phyloP scores from a whole-genome alignment of 1,140 invertebrate species.

The Philotrypesis tridentata region DNA sequence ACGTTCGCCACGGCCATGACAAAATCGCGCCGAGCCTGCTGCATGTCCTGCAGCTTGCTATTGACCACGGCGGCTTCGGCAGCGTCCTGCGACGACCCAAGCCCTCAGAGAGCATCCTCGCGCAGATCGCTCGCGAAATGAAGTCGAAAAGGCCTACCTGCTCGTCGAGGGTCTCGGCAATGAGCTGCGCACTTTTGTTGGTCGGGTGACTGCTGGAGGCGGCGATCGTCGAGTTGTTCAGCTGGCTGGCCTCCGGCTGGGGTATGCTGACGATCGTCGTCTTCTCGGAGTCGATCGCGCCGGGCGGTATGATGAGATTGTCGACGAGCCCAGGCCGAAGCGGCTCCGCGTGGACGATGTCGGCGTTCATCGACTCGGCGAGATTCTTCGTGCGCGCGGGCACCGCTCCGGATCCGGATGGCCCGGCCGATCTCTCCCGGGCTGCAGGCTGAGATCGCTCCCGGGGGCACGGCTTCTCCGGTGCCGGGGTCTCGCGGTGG shows the following conservation, averaged over 20 bases:
- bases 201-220: conserved; percentile 6
- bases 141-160: conserved; percentile 39
- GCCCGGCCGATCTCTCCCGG: neutral
- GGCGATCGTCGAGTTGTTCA: neutral
- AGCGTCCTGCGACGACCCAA: conserved; percentile 58
- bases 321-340: conserved; percentile 57
- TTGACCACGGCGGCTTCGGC: conserved; percentile 54
- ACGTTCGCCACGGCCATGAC: conserved; percentile 61
- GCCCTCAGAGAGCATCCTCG: too few species aligned
- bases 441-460: neutral
- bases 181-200: conserved; percentile 58
- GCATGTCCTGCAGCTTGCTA: conserved; percentile 57
- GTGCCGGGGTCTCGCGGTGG: neutral
- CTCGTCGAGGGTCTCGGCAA: conserved; percentile 59
- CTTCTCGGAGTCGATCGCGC: conserved; percentile 49
- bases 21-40: conserved; percentile 63
- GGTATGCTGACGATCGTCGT: conserved; percentile 59
- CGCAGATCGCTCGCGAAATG: neutral
- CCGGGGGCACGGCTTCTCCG: neutral
- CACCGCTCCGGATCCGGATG: conserved; percentile 18
- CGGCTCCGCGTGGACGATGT: conserved; percentile 61
- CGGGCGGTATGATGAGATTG: conserved; percentile 61
- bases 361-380: conserved; percentile 59
- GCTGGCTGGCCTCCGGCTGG: neutral
- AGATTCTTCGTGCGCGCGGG: conserved; percentile 54